A percentile compares a stretch with the other conserved stretches of the same genome.
Conservation (phyloP, 35 echinoderm and acorn worm species). For the Acanthaster planci region DNA sequence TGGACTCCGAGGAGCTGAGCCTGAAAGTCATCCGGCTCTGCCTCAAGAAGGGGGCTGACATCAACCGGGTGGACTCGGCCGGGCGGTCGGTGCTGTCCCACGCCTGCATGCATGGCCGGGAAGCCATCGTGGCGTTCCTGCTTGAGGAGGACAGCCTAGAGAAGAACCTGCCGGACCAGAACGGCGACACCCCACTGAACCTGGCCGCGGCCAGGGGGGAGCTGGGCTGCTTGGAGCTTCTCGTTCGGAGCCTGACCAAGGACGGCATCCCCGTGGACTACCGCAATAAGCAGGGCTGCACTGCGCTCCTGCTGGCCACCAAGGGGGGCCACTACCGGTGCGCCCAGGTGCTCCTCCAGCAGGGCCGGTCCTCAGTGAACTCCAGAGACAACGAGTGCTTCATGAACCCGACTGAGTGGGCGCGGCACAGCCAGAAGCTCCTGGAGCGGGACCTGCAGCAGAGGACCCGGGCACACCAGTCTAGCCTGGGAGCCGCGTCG, state of each 20-base stretch:
- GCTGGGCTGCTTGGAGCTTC: conserved; percentile 45
- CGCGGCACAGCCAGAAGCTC: conserved; percentile 64
- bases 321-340: conserved; percentile 89
- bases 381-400: conserved; percentile 88
- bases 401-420: conserved; percentile 96
- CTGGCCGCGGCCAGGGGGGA: conserved; percentile 68
- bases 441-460: conserved; percentile 58
- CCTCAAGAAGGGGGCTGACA: conserved; percentile 49
- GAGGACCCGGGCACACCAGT: background rate
- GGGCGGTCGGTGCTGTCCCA: conserved; percentile 75
- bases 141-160: conserved; percentile 62
- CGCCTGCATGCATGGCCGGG: conserved; percentile 68
- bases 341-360: conserved; percentile 74
- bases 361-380: conserved; percentile 77
- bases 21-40: conserved; percentile 61
- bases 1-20: conserved; percentile 55
- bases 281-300: conserved; percentile 86
- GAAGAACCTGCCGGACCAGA: conserved; percentile 78
- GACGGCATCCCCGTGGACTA: conserved; percentile 72
- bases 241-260: conserved; percentile 54
- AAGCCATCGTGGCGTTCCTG: conserved; percentile 44
- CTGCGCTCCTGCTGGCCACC: conserved; percentile 87
- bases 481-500: background rate
- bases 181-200: conserved; percentile 89
- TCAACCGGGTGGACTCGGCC: conserved; percentile 64